A percentile compares a stretch with the other conserved stretches of the same genome.
Evolutionary conservation across 2,888 invertebrate species (phyloP).

Genomic region (Dromius quadrimaculatus): DNA sequence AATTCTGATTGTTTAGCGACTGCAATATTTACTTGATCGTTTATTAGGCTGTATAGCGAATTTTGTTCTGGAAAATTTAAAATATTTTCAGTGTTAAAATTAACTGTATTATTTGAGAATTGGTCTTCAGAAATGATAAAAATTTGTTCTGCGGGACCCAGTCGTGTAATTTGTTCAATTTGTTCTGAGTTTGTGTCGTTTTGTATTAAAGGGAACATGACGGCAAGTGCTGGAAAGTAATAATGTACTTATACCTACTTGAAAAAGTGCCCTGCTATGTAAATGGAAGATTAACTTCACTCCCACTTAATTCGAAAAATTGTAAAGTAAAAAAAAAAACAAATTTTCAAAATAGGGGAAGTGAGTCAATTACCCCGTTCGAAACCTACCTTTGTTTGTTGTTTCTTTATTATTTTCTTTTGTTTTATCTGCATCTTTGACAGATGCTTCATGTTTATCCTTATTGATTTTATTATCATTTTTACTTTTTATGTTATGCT

Average conservation of each 20-base stretch:
- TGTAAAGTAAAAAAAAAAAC: too few species aligned
- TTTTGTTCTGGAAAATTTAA: slow-evolving; percentile 45
- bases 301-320: too few species aligned
- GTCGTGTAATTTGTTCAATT: slow-evolving; percentile 24
- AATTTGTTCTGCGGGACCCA: slow-evolving; percentile 34
- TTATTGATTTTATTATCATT: slow-evolving; percentile 16
- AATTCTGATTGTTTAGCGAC: slow-evolving; percentile 45
- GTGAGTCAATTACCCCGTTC: too few species aligned
- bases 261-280: neutral
- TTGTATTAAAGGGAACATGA: slow-evolving; percentile 47
- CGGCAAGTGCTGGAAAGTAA: slow-evolving; percentile 43
- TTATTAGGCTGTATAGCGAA: slow-evolving; percentile 42
- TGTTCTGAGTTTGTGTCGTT: slow-evolving; percentile 39
- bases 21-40: slow-evolving; percentile 40
- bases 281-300: too few species aligned
- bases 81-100: slow-evolving; percentile 47
- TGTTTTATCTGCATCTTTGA: slow-evolving; percentile 23
- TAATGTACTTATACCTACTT: slow-evolving; percentile 18
- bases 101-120: slow-evolving; percentile 15
- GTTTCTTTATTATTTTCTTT: neutral
- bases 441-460: slow-evolving; percentile 5
- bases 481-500: slow-evolving; percentile 18
- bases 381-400: slow-evolving; percentile 6
- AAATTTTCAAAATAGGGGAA: too few species aligned
- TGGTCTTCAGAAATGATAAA: slow-evolving; percentile 40